Base-by-base conservation (phyloP, 2,888 invertebrate genomes). In the Brenthis ino region DNA sequence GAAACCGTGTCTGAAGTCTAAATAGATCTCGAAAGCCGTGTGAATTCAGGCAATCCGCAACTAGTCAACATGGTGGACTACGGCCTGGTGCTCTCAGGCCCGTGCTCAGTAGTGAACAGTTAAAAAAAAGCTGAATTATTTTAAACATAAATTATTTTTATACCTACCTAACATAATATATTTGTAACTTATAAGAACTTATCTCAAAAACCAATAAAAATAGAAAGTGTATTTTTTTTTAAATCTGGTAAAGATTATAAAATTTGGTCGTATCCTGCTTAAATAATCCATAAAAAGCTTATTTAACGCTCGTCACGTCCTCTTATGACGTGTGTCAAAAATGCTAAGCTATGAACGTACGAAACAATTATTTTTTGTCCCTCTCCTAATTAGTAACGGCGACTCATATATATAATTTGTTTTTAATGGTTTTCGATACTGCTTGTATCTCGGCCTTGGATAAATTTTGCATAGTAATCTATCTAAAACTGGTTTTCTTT, bases 321-420 rank as follows among this genome's bases (percentile, higher is more conserved):
- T 24, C 51, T 54, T 43, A 20, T 54, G 63, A 53, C 54, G 63
- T 54, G 43, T 43, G 63, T 54, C 63, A 43, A 54, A 53, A 63
- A 53, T 63, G 37, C 63, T 63, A 54, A 63, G 43, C 37, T 37
- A 63, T 63, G 51, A 43, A 53, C 53, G 53, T 63, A 53, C 37
- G 53, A 24, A 60, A 60, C 60, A 54, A 55, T 37, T 37, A 60
- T 47, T 55, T 67, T 61, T 61, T 61, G 54, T 37, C 47, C 8
- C 33, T 33, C 33, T n/a, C 33, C 53, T 67, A 61, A 67, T 61
- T 61, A 67, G 66, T 61, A 60, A 61, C 60, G 60, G 63, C 37
- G 53, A 54, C 53, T 53, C 53, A 63, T 5, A 11, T 53, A 63
- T 53, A 51, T 63, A 63, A 53, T 63, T 51, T 20, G 63, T 63